phyloP scores from a whole-genome alignment of 2,797 vertebrate genomes.

The Ctenochaetus hawaiiensis region DNA sequence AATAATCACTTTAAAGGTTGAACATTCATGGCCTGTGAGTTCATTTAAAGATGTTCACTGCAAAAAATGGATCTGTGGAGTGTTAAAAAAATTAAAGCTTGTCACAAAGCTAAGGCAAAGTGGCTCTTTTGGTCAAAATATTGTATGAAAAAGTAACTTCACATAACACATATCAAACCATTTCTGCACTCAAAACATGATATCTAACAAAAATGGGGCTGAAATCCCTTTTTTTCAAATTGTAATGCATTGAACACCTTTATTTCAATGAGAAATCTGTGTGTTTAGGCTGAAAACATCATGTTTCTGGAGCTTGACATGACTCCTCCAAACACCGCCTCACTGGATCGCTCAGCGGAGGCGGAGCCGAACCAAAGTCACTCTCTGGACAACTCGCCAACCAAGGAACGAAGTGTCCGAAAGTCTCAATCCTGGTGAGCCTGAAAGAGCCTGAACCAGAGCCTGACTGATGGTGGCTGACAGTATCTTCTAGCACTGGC shows the following conservation, averaged over 20 bases:
- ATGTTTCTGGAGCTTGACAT: constrained; percentile 95
- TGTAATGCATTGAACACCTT: background rate
- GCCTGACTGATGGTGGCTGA: background rate
- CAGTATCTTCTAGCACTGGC: background rate
- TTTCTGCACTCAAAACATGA: too few species aligned
- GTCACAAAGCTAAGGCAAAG: too few species aligned
- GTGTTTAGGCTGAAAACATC: constrained; percentile 93
- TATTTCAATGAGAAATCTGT: background rate
- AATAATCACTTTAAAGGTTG: background rate
- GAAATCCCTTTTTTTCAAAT: background rate
- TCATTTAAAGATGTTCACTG: background rate
- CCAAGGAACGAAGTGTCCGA: constrained; percentile 87
- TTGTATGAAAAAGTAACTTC: too few species aligned
- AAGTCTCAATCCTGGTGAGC: constrained; percentile 94
- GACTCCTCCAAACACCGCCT: constrained; percentile 89
- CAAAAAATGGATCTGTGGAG: background rate
- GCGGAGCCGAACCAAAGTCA: constrained; percentile 85
- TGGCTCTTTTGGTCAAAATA: too few species aligned
- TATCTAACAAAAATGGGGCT: background rate
- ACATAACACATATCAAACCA: background rate
- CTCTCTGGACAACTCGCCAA: constrained; percentile 85
- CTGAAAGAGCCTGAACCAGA: background rate
- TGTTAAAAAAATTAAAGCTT: too few species aligned
- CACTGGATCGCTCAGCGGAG: constrained; percentile 85
- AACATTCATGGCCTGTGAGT: background rate